These are phyloP conservation scores for Cheilosia impressa DNA, from an alignment of 2,888 invertebrate species.

Conservation along the genomic window DNA sequence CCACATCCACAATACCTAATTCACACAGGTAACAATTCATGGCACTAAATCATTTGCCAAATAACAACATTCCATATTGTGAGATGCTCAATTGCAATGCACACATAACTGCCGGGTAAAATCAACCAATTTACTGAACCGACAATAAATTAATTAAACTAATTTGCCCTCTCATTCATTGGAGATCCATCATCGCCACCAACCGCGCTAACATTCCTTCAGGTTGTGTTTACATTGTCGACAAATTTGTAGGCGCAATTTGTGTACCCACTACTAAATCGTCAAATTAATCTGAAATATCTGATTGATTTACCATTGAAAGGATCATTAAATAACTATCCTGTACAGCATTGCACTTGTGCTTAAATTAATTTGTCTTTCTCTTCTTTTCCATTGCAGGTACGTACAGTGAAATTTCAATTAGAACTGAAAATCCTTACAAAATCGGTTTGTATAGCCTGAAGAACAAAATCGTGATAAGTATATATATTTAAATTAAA, in stretches of 20 bases:
- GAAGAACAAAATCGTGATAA: slow-evolving; percentile 25
- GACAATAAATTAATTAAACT: slow-evolving; percentile 56
- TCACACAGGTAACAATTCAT: neutral
- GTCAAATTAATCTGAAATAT: slow-evolving; percentile 23
- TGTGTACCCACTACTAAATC: neutral
- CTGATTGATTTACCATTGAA: slow-evolving; percentile 27
- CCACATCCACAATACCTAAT: neutral
- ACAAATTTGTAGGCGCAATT: neutral
- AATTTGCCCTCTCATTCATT: slow-evolving; percentile 36
- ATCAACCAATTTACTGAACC: slow-evolving; percentile 52
- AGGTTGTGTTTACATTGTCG: neutral
- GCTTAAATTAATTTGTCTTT: neutral
- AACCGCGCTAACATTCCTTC: neutral
- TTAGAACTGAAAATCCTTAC: neutral
- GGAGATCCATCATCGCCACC: neutral
- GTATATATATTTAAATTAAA: slow-evolving; percentile 10
- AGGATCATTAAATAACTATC: neutral
- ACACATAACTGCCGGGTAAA: slow-evolving; percentile 38
- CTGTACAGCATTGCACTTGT: neutral
- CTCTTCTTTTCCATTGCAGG: slow-evolving; percentile 24
- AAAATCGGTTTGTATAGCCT: slow-evolving; percentile 33
- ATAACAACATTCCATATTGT: slow-evolving; percentile 30
- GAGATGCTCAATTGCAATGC: slow-evolving; percentile 46
- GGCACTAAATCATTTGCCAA: slow-evolving; percentile 49
- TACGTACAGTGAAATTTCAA: slow-evolving; percentile 14